phyloP scores from a whole-genome alignment of 2,113 vertebrate genomes.

The Columbina picui region DNA sequence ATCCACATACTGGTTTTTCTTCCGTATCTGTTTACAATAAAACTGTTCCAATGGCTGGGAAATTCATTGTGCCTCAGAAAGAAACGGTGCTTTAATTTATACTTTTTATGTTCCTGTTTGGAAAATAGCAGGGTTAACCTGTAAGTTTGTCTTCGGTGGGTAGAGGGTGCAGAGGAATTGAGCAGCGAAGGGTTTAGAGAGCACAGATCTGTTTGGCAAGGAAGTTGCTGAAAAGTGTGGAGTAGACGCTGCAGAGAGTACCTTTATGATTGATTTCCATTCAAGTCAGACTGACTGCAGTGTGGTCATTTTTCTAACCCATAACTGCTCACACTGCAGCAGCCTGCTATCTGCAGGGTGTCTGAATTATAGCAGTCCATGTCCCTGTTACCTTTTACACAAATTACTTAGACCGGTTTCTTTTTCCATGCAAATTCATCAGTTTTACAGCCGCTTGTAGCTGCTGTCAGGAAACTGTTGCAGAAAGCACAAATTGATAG shows the following conservation, averaged over 20 bases:
- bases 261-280: constrained; percentile 90
- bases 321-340: constrained; percentile 79
- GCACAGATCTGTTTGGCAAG: constrained; percentile 76
- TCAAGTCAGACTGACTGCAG: constrained; percentile 88
- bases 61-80: constrained; percentile 21
- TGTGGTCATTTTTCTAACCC: constrained; percentile 86
- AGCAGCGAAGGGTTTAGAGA: constrained; percentile 65
- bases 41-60: constrained; percentile 14
- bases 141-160: constrained; percentile 34
- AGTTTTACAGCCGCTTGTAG: constrained; percentile 83
- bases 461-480: constrained; percentile 79
- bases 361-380: constrained; percentile 85
- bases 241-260: constrained; percentile 83
- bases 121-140: neutral
- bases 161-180: constrained; percentile 47
- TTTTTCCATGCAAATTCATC: constrained; percentile 88
- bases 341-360: constrained; percentile 79
- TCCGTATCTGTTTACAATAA: constrained; percentile 16
- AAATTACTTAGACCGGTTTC: constrained; percentile 87
- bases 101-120: constrained; percentile 35
- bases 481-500: constrained; percentile 80
- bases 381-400: constrained; percentile 85
- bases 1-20: neutral
- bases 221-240: constrained; percentile 82
- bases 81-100: constrained; percentile 18